phyloP scores from a whole-genome alignment of 2,888 invertebrate genomes.

The Limenitis camilla region DNA sequence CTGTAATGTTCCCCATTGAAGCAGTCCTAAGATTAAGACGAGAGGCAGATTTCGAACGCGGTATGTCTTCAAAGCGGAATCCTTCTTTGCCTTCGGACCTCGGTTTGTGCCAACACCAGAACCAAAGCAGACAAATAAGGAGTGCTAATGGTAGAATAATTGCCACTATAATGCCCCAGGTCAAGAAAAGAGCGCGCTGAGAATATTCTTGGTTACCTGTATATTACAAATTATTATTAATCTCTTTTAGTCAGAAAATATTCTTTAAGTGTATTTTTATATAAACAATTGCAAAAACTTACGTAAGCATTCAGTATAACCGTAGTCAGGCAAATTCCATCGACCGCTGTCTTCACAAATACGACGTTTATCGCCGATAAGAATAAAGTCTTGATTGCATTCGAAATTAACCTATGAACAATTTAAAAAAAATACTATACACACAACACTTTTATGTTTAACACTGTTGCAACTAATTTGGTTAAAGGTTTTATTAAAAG shows the following conservation, averaged over 20 bases:
- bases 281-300: constrained; percentile 63
- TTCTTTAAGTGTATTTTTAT: not conserved
- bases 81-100: constrained; percentile 73
- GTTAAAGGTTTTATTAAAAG: no score
- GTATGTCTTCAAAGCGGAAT: constrained; percentile 71
- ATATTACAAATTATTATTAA: not conserved
- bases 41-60: constrained; percentile 76
- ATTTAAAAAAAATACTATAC: no score
- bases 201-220: constrained; percentile 80
- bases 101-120: constrained; percentile 76
- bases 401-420: constrained; percentile 83
- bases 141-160: constrained; percentile 80
- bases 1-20: constrained; percentile 71
- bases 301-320: constrained; percentile 93
- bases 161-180: constrained; percentile 82
- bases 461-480: no score
- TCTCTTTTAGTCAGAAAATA: not conserved
- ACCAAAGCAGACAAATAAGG: constrained; percentile 77
- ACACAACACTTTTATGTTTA: no score
- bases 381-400: constrained; percentile 90
- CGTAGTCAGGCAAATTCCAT: constrained; percentile 90
- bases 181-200: constrained; percentile 82
- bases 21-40: constrained; percentile 71
- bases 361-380: constrained; percentile 88
- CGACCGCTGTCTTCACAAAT: constrained; percentile 85